A percentile compares a stretch with the other conserved stretches of the same genome.
These are phyloP conservation scores for Hyperoodon ampullatus DNA, from an alignment of 2,113 vertebrate species.

Conservation along the genomic window DNA sequence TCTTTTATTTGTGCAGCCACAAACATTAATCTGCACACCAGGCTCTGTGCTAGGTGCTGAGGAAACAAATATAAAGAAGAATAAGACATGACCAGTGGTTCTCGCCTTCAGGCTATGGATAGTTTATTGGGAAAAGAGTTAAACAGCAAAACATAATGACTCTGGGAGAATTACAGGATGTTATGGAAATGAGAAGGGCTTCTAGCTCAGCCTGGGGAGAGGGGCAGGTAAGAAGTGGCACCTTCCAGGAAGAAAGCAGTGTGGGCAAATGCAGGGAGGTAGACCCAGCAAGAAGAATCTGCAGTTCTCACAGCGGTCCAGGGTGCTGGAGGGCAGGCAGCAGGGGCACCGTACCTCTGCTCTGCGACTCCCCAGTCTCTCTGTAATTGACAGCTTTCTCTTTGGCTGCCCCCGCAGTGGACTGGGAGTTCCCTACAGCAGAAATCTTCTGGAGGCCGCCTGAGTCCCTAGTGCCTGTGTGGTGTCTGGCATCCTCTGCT, in stretches of 20 bases:
- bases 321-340: neutral
- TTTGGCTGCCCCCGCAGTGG: neutral
- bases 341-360: neutral
- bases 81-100: neutral
- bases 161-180: neutral
- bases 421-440: neutral
- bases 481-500: neutral
- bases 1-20: neutral
- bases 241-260: neutral
- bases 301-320: rapidly evolving
- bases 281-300: rapidly evolving
- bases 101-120: neutral
- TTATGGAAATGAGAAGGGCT: neutral
- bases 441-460: neutral
- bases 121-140: neutral
- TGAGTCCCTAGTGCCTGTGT: too few species aligned
- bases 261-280: too few species aligned
- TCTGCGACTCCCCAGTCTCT: neutral
- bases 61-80: neutral
- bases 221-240: neutral
- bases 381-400: neutral
- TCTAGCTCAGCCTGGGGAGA: neutral
- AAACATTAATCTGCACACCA: neutral
- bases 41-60: neutral
- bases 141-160: neutral